Base-by-base conservation (phyloP, 2,888 invertebrate genomes). In the Hypena proboscidalis region DNA sequence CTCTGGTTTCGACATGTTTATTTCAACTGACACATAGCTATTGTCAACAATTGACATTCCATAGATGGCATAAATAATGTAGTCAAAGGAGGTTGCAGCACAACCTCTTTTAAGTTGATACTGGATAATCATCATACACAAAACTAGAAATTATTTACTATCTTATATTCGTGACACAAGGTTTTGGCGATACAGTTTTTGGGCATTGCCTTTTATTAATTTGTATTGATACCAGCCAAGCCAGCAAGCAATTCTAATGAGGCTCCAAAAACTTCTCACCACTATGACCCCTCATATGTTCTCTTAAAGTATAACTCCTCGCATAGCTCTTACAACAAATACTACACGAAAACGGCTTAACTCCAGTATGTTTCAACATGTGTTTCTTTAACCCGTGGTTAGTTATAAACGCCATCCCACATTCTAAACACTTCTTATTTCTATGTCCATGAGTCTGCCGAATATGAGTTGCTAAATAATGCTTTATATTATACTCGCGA, bases 341-440 rank as follows among this genome's bases (percentile, higher is more conserved):
- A 4, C 51, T 58, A 52, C 91, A 91, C 8, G 74, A 64, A 44
- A 69, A 88, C 1, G 85, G 83, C 40, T 87, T 89, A 1, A 78
- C 65, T 0, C 85, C 87, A 0, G 78, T 77, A 48, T 91, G 91
- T 34, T 83, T 86, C 10, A 83, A 59, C 85, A 88, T 85, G 42
- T 91, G 91, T 26, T 86, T 86, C 35, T 89, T 90, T 21, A 91
- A 66, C 2, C 85, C 85, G 48, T 90, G 85, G 33, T 90, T 90
- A 0, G 85, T 84, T 34, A 85, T 85, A 58, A 92, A 92, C 10
- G 87, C 89, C 77, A 90, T 90, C 0, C 80, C 80, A 54, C 92
- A 92, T 7, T 89, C 82, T 0, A 61, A 31, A 48, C 92, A 92
- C 59, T 79, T 91, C 61, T 82, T 91, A 69, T 80, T 90, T 63